Percentiles rank a stretch among this genome's conserved stretches.
These are phyloP conservation scores for Eupristina koningsbergeri DNA, from an alignment of 1,140 invertebrate genomes.

Conservation along the genomic window DNA sequence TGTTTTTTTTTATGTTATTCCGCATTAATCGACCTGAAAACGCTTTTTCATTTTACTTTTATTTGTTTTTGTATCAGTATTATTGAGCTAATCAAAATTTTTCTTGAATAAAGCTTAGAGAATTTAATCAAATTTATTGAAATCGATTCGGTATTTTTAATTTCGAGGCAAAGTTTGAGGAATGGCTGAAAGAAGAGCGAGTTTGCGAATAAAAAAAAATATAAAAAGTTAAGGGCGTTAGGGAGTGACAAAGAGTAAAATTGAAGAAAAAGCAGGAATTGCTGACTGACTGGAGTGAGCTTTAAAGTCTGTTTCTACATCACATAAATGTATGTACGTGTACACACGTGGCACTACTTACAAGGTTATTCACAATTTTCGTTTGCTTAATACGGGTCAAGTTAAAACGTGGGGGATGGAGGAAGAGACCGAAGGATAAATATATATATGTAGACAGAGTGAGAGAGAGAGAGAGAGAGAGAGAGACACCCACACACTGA, in stretches of 20 bases:
- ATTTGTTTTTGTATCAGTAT: too few relatives aligned
- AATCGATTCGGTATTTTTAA: neutral
- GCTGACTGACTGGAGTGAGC: neutral
- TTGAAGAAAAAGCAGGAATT: neutral
- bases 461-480: too few relatives aligned
- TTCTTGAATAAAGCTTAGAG: neutral
- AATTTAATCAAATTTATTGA: neutral
- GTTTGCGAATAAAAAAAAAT: neutral
- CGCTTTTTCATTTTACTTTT: too few relatives aligned
- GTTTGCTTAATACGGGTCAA: constrained; percentile 42
- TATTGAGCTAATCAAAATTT: neutral
- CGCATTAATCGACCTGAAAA: too few relatives aligned
- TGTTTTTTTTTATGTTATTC: too few relatives aligned
- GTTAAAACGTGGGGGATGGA: neutral
- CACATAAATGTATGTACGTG: neutral
- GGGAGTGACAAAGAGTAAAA: constrained; percentile 5
- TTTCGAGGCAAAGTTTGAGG: neutral
- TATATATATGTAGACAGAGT: too few relatives aligned
- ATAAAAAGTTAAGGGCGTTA: neutral
- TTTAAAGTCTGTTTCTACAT: neutral
- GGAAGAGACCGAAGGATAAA: too few relatives aligned
- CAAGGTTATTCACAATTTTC: constrained; percentile 48
- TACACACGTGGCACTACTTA: neutral
- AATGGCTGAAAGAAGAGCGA: neutral
- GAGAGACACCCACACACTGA: too few relatives aligned